These are phyloP conservation scores for Gymnobelideus leadbeateri DNA, from an alignment of 2,113 vertebrate species.

Conservation along the genomic window DNA sequence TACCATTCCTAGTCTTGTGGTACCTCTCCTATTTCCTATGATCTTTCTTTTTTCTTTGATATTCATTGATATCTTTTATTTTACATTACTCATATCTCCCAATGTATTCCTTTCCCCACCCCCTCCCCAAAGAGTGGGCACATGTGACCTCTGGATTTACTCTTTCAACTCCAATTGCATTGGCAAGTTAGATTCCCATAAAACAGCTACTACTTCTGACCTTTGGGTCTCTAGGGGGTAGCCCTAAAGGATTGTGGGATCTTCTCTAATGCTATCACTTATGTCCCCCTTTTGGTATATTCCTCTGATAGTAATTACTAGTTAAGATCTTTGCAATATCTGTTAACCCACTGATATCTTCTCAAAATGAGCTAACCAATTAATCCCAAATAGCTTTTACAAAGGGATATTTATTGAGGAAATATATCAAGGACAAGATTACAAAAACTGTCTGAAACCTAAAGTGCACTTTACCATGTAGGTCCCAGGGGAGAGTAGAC, in stretches of 20 bases:
- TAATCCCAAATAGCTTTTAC: neutral
- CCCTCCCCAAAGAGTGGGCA: neutral
- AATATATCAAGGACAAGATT: neutral
- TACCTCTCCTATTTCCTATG: neutral
- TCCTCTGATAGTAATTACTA: neutral
- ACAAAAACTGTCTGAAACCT: neutral
- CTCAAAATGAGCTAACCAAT: neutral
- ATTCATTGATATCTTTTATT: neutral
- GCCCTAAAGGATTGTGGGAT: neutral
- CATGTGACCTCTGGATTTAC: neutral
- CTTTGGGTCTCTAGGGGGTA: neutral
- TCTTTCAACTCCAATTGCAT: neutral
- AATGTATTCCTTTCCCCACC: neutral
- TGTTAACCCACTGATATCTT: neutral
- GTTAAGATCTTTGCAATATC: neutral
- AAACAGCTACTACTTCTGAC: neutral
- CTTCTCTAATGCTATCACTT: neutral
- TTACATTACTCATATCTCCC: neutral
- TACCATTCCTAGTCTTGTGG: neutral
- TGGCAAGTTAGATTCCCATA: neutral
- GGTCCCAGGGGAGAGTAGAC: neutral
- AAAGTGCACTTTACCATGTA: neutral
- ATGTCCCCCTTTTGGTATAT: neutral
- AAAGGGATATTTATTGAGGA: neutral
- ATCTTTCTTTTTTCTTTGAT: neutral